Evolutionary conservation across 2,113 vertebrate species (phyloP), one percentile per base, ranked within the genome.

Genomic region (Gila orcuttii): DNA sequence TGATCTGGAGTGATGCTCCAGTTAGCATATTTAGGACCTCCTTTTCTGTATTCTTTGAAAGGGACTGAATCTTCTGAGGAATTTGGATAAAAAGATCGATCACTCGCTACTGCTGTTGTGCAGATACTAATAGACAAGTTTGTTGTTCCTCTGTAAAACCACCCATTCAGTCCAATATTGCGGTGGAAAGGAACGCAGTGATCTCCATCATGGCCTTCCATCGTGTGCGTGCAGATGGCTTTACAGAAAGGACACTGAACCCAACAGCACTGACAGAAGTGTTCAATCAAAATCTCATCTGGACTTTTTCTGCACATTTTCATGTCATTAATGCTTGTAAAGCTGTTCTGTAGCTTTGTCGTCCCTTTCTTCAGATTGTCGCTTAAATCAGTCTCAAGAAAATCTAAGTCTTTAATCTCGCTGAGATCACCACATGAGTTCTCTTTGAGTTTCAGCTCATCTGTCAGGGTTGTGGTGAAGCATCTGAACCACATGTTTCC

Each of bases 251-350:
- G 68, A 71, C 68, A 71, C 36, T 71, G 68, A 42, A 71, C 86
- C 88, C 88, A 89, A 33, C 88, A 89, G 33, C 88, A 87, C n/a
- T 45, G 66, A 57, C 88, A 87, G 77, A 36, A 79, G 77, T 71
- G 68, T 0, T 86, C 83, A 10, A 81, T 83, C 33, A 91, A 68
- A 83, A 83, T 42, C 31, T 83, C 13, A 45, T 86, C 50, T 33
- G 89, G 86, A 31, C 9, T 42, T 17, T 87, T 60, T 1, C 39
- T 84, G 71, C 83, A 82, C 4, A 81, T 17, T 25, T 78, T 55
- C 1, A 87, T n/a, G 31, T 78, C 50, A 59, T 62, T 33, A 19
- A 59, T 36, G 1, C 2, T 42, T n/a, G 1, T 19, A 52, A 87
- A 81, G 8, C 4, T 0, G 0, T 11, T 6, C 10, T 62, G 33